phyloP scores from a whole-genome alignment of 2,888 invertebrate genomes.

The Molorchus minor region DNA sequence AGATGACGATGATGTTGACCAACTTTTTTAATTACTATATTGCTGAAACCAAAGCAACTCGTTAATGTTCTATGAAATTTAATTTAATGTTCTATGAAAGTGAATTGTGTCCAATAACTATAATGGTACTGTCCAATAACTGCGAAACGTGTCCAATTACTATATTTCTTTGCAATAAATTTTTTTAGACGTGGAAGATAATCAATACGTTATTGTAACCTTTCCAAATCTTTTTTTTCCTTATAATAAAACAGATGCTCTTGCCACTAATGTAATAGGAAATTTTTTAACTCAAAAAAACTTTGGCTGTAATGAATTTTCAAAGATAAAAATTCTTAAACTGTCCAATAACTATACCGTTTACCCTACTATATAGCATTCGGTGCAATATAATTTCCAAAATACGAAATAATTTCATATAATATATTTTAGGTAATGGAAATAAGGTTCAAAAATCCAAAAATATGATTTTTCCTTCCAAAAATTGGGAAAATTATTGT shows the following conservation, averaged over 20 bases:
- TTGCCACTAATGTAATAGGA: neutral
- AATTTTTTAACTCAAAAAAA: neutral
- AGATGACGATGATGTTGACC: neutral
- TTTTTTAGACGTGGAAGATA: neutral
- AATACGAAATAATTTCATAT: no score
- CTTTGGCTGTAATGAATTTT: neutral
- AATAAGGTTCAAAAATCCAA: no score
- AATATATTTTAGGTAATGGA: no score
- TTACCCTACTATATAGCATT: neutral
- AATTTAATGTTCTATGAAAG: no score
- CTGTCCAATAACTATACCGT: neutral
- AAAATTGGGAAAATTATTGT: no score
- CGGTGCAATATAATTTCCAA: no score
- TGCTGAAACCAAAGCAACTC: neutral
- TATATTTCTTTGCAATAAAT: neutral
- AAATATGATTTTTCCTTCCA: no score
- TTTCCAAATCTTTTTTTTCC: neutral
- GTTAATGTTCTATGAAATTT: neutral
- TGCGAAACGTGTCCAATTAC: slow-evolving; percentile 3
- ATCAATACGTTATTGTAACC: neutral
- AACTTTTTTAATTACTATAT: slow-evolving; percentile 3
- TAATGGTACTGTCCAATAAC: slow-evolving; percentile 1
- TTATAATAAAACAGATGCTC: neutral
- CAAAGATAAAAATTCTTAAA: neutral
- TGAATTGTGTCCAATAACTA: slow-evolving; percentile 3